Evolutionary conservation across 2,797 vertebrate genomes (phyloP).

Genomic region (Eremophila alpestris): DNA sequence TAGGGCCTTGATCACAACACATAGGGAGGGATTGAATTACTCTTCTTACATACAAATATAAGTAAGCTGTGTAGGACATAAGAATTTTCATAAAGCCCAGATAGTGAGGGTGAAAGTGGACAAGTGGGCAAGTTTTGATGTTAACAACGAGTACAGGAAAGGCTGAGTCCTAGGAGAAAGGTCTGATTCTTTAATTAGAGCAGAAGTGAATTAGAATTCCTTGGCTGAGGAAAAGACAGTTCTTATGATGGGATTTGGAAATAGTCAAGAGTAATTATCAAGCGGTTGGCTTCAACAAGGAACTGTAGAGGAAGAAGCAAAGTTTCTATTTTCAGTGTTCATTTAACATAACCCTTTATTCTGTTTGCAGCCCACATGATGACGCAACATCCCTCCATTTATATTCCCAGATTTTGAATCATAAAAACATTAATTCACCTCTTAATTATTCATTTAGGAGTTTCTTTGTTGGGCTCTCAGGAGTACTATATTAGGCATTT

Average conservation of each 20-base stretch:
- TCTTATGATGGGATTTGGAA: conserved; percentile 70
- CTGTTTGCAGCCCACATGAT: conserved; percentile 71
- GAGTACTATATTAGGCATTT: conserved; percentile 67
- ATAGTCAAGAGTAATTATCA: conserved; percentile 67
- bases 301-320: conserved; percentile 66
- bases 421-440: conserved; percentile 66
- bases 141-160: neutral
- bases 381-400: conserved; percentile 66
- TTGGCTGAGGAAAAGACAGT: conserved; percentile 61
- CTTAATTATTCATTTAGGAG: conserved; percentile 71
- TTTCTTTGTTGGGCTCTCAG: conserved; percentile 64
- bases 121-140: neutral
- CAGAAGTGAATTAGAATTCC: conserved; percentile 47
- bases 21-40: conserved; percentile 27
- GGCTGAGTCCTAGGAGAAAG: neutral
- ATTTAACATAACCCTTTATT: conserved; percentile 74
- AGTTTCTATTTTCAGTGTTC: conserved; percentile 74
- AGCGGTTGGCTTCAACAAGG: conserved; percentile 56
- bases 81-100: neutral
- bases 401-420: conserved; percentile 70
- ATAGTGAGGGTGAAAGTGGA: neutral
- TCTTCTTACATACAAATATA: conserved; percentile 15
- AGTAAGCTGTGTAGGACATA: neutral
- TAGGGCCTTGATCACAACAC: conserved; percentile 56
- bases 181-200: conserved; percentile 51